Conservation (phyloP, 2,888 invertebrate genomes). For the Choristoneura rosaceana region DNA sequence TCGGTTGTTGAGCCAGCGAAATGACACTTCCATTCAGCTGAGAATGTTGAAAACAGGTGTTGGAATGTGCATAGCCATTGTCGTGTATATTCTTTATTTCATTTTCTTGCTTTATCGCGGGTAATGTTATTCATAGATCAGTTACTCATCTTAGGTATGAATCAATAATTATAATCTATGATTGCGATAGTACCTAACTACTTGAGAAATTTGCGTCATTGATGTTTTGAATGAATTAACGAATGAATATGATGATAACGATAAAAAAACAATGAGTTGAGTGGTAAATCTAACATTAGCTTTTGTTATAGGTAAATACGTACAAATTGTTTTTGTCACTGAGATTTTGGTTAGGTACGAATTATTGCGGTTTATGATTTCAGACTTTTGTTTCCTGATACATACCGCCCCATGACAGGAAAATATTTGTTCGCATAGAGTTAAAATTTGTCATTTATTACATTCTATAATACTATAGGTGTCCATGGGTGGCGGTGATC, state of each 20-base stretch:
- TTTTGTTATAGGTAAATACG: not conserved
- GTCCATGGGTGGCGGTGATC: too few species aligned
- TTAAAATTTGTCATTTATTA: not conserved
- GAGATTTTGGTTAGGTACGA: not conserved
- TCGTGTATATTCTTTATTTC: not conserved
- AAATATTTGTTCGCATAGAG: not conserved
- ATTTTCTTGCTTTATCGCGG: not conserved
- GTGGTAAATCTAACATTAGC: not conserved
- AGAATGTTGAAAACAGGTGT: conserved; percentile 32
- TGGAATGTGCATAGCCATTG: conserved; percentile 15
- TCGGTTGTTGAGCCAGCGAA: conserved; percentile 12
- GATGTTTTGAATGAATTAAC: conserved; percentile 3
- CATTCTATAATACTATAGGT: not conserved
- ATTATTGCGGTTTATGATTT: not conserved
- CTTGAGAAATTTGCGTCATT: conserved; percentile 1
- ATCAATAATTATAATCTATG: conserved; percentile 15
- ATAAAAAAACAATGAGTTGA: not conserved
- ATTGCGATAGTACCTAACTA: conserved; percentile 3
- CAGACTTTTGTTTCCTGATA: not conserved
- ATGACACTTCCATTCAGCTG: conserved; percentile 27
- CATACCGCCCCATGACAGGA: not conserved
- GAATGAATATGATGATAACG: not conserved
- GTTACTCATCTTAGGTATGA: conserved; percentile 17
- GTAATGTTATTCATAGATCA: conserved; percentile 3
- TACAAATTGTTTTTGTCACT: not conserved